A percentile compares a stretch with the other conserved stretches of the same genome.
Evolutionary conservation across 35 echinoderm and acorn worm genomes (phyloP).

Genomic region (Eucidaris tribuloides): DNA sequence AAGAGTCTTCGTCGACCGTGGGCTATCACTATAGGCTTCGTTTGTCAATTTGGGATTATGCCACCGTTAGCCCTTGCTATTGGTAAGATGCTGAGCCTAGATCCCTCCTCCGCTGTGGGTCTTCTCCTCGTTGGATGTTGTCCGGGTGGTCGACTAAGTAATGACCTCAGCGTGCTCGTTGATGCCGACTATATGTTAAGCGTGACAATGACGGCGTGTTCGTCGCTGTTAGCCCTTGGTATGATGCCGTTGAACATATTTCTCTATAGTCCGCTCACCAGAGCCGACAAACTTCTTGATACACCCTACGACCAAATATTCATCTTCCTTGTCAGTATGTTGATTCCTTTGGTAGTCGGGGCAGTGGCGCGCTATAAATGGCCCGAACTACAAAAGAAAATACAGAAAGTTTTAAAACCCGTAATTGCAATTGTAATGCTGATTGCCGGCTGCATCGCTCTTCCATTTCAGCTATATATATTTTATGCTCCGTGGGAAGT

Average conservation of each 20-base stretch:
- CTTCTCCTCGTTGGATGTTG: slow-evolving; percentile 44
- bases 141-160: slow-evolving; percentile 55
- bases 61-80: slow-evolving; percentile 28
- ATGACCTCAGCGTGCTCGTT: slow-evolving; percentile 36
- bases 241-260: slow-evolving; percentile 64
- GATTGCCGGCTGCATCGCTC: neutral
- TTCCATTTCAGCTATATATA: slow-evolving; percentile 38
- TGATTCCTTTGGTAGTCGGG: slow-evolving; percentile 33
- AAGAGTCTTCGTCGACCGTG: slow-evolving; percentile 13
- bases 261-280: slow-evolving; percentile 30
- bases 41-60: slow-evolving; percentile 47
- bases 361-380: slow-evolving; percentile 36
- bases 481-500: slow-evolving; percentile 16
- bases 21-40: slow-evolving; percentile 13
- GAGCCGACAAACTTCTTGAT: neutral
- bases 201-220: slow-evolving; percentile 51
- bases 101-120: slow-evolving; percentile 28
- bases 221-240: slow-evolving; percentile 38
- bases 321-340: slow-evolving; percentile 10
- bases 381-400: neutral
- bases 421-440: neutral
- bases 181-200: slow-evolving; percentile 52
- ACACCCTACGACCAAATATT: slow-evolving; percentile 9
- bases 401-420: neutral
- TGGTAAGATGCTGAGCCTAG: slow-evolving; percentile 24